Evolutionary conservation across 2,888 invertebrate genomes (phyloP).

Genomic region (Hypomecis atomaria): DNA sequence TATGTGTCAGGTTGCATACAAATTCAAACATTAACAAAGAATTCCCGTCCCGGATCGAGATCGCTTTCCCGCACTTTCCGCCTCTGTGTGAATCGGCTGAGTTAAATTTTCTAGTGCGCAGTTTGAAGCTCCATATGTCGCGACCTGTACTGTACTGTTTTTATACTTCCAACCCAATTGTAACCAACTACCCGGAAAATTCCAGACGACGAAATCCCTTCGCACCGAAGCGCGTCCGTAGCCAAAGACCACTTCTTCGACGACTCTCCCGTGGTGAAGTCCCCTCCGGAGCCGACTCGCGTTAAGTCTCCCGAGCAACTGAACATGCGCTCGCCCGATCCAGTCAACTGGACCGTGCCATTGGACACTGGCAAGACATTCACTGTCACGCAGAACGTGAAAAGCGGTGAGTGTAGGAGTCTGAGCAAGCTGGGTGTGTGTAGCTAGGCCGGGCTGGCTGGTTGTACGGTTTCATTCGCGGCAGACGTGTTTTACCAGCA

Average conservation of each 20-base stretch:
- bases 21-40: too few species aligned
- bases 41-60: too few species aligned
- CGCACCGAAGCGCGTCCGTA: conserved; percentile 80
- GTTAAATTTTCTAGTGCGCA: too few species aligned
- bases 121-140: too few species aligned
- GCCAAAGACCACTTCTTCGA: conserved; percentile 83
- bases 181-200: conserved; percentile 39
- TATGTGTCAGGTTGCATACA: too few species aligned
- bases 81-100: too few species aligned
- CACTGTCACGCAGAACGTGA: conserved; percentile 96
- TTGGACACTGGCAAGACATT: conserved; percentile 97
- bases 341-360: conserved; percentile 97
- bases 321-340: conserved; percentile 96
- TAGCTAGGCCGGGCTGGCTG: conserved; percentile 33
- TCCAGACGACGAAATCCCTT: conserved; percentile 77
- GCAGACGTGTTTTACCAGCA: conserved; percentile 33
- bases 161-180: neutral
- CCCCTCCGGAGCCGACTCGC: conserved; percentile 96
- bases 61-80: too few species aligned
- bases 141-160: too few species aligned
- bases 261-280: conserved; percentile 90
- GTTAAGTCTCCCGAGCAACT: conserved; percentile 97
- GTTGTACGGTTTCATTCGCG: conserved; percentile 35
- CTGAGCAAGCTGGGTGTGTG: conserved; percentile 52
- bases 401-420: conserved; percentile 81